Conservation (phyloP, 2,113 vertebrate genomes). For the Mola mola region DNA sequence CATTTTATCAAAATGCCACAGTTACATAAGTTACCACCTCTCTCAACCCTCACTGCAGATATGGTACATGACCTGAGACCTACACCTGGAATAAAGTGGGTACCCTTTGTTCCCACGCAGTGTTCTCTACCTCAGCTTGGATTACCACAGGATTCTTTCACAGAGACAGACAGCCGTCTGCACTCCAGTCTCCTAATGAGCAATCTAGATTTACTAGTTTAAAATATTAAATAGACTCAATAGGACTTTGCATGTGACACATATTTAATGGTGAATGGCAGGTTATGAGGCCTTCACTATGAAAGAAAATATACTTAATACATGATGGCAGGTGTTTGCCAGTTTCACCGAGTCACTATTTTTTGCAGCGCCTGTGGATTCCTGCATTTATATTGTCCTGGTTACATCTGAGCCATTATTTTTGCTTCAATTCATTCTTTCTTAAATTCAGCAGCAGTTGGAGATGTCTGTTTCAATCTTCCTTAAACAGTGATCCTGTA, state of each 20-base stretch:
- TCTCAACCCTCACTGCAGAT: neutral
- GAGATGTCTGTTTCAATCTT: neutral
- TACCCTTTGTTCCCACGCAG: neutral
- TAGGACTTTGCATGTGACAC: too few relatives aligned
- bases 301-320: too few relatives aligned
- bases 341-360: too few relatives aligned
- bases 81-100: neutral
- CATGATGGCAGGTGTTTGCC: neutral
- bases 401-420: too few relatives aligned
- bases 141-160: neutral
- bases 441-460: neutral
- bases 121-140: neutral
- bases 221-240: too few relatives aligned
- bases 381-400: too few relatives aligned
- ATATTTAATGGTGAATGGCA: too few relatives aligned
- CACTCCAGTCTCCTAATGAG: neutral
- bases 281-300: too few relatives aligned
- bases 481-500: neutral
- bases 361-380: too few relatives aligned
- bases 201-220: too few relatives aligned
- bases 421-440: neutral
- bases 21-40: slow-evolving; percentile 38
- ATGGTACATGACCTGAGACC: neutral
- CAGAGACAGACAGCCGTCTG: neutral
- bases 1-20: slow-evolving; percentile 45